A percentile compares a stretch with the other conserved stretches of the same genome.
Conservation (phyloP, 1,140 invertebrate genomes). For the Stegodyphus dumicola region DNA sequence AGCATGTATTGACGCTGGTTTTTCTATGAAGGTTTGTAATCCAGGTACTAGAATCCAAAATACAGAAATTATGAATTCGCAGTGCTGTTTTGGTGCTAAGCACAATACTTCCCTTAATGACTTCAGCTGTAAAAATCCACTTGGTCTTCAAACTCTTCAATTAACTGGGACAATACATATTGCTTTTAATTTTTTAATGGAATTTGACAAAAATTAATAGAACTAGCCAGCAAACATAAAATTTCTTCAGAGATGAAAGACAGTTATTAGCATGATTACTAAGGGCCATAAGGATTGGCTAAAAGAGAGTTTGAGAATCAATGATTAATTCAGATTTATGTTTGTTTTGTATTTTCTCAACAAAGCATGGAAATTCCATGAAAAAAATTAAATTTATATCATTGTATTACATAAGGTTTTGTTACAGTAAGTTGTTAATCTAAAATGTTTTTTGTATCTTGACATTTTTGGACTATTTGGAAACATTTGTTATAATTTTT, state of each 20-base stretch:
- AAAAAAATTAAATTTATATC: no score
- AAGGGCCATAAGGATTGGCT: not conserved
- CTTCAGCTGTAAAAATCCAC: not conserved
- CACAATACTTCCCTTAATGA: constrained; percentile 20
- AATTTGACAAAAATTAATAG: constrained; percentile 30
- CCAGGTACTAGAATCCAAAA: constrained; percentile 33
- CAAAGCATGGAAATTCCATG: no score
- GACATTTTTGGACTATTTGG: no score
- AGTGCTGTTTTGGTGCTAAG: not conserved
- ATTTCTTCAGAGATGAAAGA: not conserved
- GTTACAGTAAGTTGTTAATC: no score
- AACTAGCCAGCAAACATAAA: not conserved
- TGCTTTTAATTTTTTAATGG: constrained; percentile 23
- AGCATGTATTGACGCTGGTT: constrained; percentile 9
- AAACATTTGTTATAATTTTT: no score
- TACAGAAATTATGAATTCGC: no score
- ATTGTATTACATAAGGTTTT: no score
- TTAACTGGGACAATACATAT: constrained; percentile 43
- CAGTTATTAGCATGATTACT: not conserved
- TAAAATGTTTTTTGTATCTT: no score
- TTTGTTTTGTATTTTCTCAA: no score
- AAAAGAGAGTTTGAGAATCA: not conserved
- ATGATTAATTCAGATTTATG: no score
- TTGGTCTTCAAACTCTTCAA: constrained; percentile 19
- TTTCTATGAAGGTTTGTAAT: constrained; percentile 46